phyloP scores from a whole-genome alignment of 2,888 invertebrate species.

The Hypercompe scribonia region DNA sequence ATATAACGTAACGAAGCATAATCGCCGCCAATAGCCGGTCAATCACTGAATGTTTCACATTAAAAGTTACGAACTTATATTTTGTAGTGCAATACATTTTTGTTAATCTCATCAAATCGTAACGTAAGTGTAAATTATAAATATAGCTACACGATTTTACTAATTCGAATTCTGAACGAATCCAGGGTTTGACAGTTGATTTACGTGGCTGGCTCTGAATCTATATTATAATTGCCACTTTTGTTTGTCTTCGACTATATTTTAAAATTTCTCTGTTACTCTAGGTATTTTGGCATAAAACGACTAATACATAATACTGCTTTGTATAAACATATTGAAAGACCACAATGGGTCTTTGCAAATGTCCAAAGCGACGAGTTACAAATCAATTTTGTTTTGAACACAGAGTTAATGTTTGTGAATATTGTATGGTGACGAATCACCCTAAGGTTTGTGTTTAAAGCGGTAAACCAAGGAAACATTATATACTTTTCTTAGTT shows the following conservation, averaged over 20 bases:
- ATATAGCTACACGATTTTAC: not conserved
- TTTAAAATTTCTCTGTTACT: slow-evolving; percentile 28
- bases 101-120: no score
- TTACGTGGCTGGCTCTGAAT: slow-evolving; percentile 68
- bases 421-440: slow-evolving; percentile 98
- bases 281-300: slow-evolving; percentile 27
- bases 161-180: slow-evolving; percentile 21
- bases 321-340: slow-evolving; percentile 18
- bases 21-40: no score
- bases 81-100: no score
- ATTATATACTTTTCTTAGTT: not conserved
- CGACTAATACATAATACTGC: slow-evolving; percentile 24
- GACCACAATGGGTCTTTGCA: slow-evolving; percentile 96
- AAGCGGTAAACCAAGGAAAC: slow-evolving; percentile 13
- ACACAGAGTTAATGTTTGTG: slow-evolving; percentile 99
- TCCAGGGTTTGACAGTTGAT: slow-evolving; percentile 54
- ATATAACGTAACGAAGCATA: no score
- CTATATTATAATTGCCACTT: slow-evolving; percentile 37
- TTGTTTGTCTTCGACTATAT: slow-evolving; percentile 55
- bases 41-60: no score
- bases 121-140: no score
- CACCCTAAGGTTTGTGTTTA: slow-evolving; percentile 93
- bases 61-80: no score
- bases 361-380: slow-evolving; percentile 98
- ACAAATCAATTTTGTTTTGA: slow-evolving; percentile 99